Evolutionary conservation across 2,797 vertebrate species (phyloP).

Genomic region (Loris lydekkerianus): DNA sequence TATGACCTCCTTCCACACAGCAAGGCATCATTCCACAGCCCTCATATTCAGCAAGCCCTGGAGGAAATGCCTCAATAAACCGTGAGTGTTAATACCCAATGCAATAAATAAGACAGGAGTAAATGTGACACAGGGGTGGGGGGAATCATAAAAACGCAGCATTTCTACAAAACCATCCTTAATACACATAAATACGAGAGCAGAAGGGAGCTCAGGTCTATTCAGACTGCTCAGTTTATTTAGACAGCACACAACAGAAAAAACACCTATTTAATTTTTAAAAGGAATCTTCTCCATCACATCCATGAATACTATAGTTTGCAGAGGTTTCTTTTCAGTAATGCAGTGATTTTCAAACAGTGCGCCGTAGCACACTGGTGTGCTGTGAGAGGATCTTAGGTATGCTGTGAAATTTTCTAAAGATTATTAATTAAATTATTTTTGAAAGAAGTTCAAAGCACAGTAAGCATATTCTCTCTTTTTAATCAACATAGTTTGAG

Average conservation of each 20-base stretch:
- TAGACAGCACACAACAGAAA: not conserved
- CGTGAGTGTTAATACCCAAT: constrained; percentile 62
- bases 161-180: not conserved
- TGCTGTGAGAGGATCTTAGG: too few relatives aligned
- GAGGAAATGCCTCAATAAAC: constrained; percentile 50
- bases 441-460: too few relatives aligned
- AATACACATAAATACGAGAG: not conserved
- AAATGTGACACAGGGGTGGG: not conserved
- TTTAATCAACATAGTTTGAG: too few relatives aligned
- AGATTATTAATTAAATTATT: too few relatives aligned
- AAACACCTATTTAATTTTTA: not conserved
- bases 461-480: too few relatives aligned
- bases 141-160: not conserved
- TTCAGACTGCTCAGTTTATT: not conserved
- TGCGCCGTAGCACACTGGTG: too few relatives aligned
- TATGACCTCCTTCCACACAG: not conserved
- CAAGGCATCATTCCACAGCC: not conserved
- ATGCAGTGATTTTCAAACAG: too few relatives aligned
- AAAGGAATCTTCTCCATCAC: not conserved
- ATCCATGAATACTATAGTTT: not conserved
- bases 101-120: constrained; percentile 35
- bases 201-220: not conserved
- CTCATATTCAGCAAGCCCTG: not conserved
- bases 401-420: too few relatives aligned
- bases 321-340: not conserved